phyloP scores from a whole-genome alignment of 2,888 invertebrate genomes.

The Caenorhabditis macrosperma region DNA sequence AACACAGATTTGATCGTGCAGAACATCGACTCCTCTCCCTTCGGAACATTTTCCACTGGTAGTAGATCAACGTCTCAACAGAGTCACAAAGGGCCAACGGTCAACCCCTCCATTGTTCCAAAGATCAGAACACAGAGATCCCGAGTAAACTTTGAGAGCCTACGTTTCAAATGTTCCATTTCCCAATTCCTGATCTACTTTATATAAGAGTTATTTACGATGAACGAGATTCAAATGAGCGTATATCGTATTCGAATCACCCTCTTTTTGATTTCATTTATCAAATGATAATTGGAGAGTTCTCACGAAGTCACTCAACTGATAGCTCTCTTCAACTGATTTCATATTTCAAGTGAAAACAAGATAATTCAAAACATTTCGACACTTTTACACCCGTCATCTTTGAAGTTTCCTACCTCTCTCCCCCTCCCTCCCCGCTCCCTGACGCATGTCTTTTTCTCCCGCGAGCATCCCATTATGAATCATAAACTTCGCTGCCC shows the following conservation, averaged over 20 bases:
- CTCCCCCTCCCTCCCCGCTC: slow-evolving; percentile 12
- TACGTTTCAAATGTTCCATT: no score
- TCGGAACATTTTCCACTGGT: not conserved
- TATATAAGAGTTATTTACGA: no score
- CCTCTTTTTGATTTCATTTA: no score
- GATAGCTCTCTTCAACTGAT: no score
- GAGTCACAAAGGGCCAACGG: not conserved
- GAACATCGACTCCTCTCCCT: no score
- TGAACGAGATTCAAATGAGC: no score
- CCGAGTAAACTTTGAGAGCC: not conserved
- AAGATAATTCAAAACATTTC: slow-evolving; percentile 48
- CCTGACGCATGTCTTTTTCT: slow-evolving; percentile 40
- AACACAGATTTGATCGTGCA: slow-evolving; percentile 3
- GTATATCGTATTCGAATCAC: no score
- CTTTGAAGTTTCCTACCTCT: slow-evolving; percentile 44
- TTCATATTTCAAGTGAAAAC: slow-evolving; percentile 13
- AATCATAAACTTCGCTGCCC: slow-evolving; percentile 32
- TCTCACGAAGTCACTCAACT: no score
- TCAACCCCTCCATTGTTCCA: not conserved
- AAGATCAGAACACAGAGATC: not conserved
- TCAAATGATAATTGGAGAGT: no score
- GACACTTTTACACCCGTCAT: slow-evolving; percentile 53
- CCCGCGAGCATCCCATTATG: slow-evolving; percentile 45
- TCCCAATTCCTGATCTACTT: no score
- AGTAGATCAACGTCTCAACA: not conserved